Conservation (phyloP, 2,888 invertebrate species). For the Calameuta idolon region DNA sequence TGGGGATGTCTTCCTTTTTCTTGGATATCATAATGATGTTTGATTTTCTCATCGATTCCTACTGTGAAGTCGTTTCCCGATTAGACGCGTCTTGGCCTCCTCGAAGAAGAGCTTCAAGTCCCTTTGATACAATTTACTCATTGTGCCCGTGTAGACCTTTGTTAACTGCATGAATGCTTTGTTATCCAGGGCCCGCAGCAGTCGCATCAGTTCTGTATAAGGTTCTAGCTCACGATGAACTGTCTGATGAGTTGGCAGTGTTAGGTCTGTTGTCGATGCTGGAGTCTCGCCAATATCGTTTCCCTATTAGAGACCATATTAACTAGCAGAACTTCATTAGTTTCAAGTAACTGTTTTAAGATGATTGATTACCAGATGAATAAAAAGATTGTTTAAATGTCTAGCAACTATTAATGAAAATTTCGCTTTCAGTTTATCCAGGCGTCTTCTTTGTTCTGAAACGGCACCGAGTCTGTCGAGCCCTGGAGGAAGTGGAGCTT, state of each 20-base stretch:
- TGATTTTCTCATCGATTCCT: background rate
- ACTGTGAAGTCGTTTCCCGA: conserved; percentile 53
- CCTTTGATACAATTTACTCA: conserved; percentile 90
- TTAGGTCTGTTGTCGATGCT: conserved; percentile 69
- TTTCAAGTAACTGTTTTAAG: background rate
- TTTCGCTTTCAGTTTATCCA: conserved; percentile 81
- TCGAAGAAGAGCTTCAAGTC: conserved; percentile 86
- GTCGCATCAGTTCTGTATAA: conserved; percentile 92
- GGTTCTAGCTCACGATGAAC: conserved; percentile 89
- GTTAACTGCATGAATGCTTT: conserved; percentile 84
- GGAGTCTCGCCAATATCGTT: conserved; percentile 78
- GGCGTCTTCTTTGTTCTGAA: conserved; percentile 82
- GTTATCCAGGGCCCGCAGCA: conserved; percentile 89
- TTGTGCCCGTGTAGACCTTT: conserved; percentile 84
- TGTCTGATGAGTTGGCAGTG: conserved; percentile 80
- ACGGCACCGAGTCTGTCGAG: conserved; percentile 76
- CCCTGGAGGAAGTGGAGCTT: conserved; percentile 57
- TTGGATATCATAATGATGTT: background rate
- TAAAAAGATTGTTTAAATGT: conserved; percentile 94
- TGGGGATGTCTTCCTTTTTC: background rate
- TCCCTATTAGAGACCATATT: conserved; percentile 62
- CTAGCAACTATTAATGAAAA: conserved; percentile 88
- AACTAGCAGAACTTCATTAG: background rate
- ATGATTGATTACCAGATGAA: conserved; percentile 77
- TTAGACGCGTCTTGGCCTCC: conserved; percentile 69